Evolutionary conservation across 2,888 invertebrate genomes (phyloP).

Genomic region (Eledona agricola): DNA sequence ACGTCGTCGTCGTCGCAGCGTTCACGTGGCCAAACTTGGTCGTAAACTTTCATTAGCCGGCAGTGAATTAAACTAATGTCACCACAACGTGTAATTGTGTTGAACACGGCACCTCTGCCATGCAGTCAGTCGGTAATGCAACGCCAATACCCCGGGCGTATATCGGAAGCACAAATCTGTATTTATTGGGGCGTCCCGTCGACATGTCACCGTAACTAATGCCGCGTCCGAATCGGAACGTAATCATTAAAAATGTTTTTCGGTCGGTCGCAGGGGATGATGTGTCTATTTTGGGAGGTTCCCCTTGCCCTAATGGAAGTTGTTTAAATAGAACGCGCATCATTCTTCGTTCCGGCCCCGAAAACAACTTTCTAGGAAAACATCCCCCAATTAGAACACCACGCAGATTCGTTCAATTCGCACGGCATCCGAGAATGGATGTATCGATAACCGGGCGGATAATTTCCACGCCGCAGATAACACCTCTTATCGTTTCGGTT

Average conservation of each 20-base stretch:
- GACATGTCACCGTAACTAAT: conserved; percentile 59
- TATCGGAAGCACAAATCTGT: conserved; percentile 62
- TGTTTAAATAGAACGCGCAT: conserved; percentile 60
- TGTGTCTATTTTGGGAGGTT: conserved; percentile 34
- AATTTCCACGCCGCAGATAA: conserved; percentile 22
- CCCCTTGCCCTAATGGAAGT: conserved; percentile 58
- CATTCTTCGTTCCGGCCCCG: conserved; percentile 56
- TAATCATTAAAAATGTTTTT: conserved; percentile 34
- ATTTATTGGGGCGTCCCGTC: conserved; percentile 61
- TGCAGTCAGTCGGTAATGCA: conserved; percentile 54
- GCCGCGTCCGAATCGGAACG: conserved; percentile 39
- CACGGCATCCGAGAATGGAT: too few relatives aligned
- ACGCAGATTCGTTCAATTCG: conserved; percentile 27
- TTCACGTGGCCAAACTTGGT: conserved; percentile 56
- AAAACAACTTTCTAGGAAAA: conserved; percentile 49
- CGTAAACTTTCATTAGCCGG: conserved; percentile 63
- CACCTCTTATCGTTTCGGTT: conserved; percentile 21
- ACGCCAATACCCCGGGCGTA: conserved; percentile 59
- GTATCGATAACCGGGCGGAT: conserved; percentile 12
- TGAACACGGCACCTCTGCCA: conserved; percentile 55
- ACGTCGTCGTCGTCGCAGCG: conserved; percentile 39
- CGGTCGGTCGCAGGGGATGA: conserved; percentile 22
- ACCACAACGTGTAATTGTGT: conserved; percentile 62
- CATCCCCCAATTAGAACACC: conserved; percentile 32
- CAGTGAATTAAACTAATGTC: conserved; percentile 63